Conservation (phyloP, 2,797 vertebrate genomes). For the Salmo trutta region DNA sequence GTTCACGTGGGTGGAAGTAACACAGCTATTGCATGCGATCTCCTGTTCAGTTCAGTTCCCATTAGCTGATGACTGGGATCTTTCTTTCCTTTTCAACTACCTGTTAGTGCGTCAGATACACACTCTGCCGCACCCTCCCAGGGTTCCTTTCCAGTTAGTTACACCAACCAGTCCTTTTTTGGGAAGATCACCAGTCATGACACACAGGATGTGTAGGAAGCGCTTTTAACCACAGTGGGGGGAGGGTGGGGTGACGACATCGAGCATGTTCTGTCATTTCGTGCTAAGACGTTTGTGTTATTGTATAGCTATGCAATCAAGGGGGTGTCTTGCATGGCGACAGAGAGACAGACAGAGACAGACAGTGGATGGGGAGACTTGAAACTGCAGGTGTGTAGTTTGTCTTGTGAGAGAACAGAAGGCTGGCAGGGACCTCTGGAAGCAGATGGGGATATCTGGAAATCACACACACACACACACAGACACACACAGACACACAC, state of each 20-base stretch:
- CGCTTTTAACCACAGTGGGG: not conserved
- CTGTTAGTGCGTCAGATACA: not conserved
- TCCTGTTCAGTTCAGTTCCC: not conserved
- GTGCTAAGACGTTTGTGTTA: slow-evolving; percentile 36
- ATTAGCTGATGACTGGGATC: not conserved
- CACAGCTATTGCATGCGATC: not conserved
- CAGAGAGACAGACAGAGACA: not conserved
- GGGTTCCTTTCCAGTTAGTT: slow-evolving; percentile 42
- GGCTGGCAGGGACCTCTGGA: not conserved
- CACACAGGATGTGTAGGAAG: slow-evolving; percentile 35
- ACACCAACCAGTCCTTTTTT: slow-evolving; percentile 27
- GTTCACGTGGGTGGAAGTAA: not conserved
- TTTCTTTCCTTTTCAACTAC: not conserved
- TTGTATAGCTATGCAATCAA: slow-evolving; percentile 18
- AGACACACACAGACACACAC: too few relatives aligned
- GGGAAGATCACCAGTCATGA: slow-evolving; percentile 41
- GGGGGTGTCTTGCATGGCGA: slow-evolving; percentile 12
- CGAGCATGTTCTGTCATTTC: slow-evolving; percentile 23
- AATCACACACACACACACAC: too few relatives aligned
- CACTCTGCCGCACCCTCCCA: slow-evolving; percentile 19
- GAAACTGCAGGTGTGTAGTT: slow-evolving; percentile 25
- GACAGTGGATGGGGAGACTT: slow-evolving; percentile 19
- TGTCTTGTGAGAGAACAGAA: not conserved
- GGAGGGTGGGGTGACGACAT: not conserved
- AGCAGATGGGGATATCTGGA: slow-evolving; percentile 6